Conservation (phyloP, 2,888 invertebrate genomes). For the Lithophane socia region DNA sequence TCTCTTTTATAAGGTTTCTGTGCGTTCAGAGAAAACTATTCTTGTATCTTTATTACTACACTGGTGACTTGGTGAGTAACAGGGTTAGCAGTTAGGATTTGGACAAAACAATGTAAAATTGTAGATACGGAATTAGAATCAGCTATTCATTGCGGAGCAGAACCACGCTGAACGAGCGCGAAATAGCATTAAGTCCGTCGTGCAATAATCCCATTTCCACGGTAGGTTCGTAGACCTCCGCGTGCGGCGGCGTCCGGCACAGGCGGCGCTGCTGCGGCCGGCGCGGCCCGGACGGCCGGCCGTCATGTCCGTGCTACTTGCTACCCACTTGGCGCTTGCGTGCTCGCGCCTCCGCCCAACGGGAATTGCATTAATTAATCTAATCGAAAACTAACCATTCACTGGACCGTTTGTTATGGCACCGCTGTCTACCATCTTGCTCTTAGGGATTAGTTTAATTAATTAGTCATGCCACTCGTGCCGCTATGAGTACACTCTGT, state of each 20-base stretch:
- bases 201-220: slow-evolving; percentile 88
- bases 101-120: slow-evolving; percentile 49
- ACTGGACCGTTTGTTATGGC: slow-evolving; percentile 58
- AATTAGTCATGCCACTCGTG: slow-evolving; percentile 60
- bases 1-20: slow-evolving; percentile 43
- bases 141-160: slow-evolving; percentile 71
- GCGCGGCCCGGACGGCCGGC: slow-evolving; percentile 29
- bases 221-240: slow-evolving; percentile 85
- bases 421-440: slow-evolving; percentile 50
- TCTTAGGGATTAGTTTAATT: slow-evolving; percentile 64
- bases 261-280: slow-evolving; percentile 55
- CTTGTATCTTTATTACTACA: slow-evolving; percentile 56
- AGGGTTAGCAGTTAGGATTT: slow-evolving; percentile 34
- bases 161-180: slow-evolving; percentile 75
- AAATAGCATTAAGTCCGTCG: slow-evolving; percentile 83
- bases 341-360: slow-evolving; percentile 74
- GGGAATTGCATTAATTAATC: slow-evolving; percentile 80
- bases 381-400: slow-evolving; percentile 80
- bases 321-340: slow-evolving; percentile 73
- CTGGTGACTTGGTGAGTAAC: slow-evolving; percentile 5
- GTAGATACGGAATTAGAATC: slow-evolving; percentile 52
- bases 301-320: slow-evolving; percentile 51
- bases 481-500: slow-evolving; percentile 47
- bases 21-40: slow-evolving; percentile 40
- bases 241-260: slow-evolving; percentile 51